Evolutionary conservation across 2,888 invertebrate genomes (phyloP).

Genomic region (Mythimna ferrago): DNA sequence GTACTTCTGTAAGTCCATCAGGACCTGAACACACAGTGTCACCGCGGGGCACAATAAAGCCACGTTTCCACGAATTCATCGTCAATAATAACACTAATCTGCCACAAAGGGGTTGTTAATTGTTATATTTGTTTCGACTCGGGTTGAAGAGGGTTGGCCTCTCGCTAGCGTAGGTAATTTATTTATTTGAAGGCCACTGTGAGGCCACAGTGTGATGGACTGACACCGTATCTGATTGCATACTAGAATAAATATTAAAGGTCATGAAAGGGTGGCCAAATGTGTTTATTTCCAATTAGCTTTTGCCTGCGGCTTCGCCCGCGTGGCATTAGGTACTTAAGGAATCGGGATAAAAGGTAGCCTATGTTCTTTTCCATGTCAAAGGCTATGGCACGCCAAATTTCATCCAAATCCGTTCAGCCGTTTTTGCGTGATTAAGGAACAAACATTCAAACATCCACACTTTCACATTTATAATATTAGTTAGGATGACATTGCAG

Average conservation of each 20-base stretch:
- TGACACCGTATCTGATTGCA: constrained; percentile 55
- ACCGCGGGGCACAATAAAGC: constrained; percentile 43
- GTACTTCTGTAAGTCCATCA: constrained; percentile 20
- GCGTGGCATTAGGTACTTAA: too few relatives aligned
- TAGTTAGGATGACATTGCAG: background rate
- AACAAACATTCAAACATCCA: too few relatives aligned
- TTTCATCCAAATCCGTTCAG: too few relatives aligned
- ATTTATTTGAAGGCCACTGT: constrained; percentile 73
- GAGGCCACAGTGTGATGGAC: constrained; percentile 67
- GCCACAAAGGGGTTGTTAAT: constrained; percentile 83
- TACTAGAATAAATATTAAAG: constrained; percentile 35
- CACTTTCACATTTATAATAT: too few relatives aligned
- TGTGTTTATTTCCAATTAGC: background rate
- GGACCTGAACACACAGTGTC: constrained; percentile 21
- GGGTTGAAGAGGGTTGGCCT: constrained; percentile 80
- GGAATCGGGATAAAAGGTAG: too few relatives aligned
- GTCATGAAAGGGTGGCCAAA: constrained; percentile 17
- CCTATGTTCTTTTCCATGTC: too few relatives aligned
- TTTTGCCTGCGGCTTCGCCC: too few relatives aligned
- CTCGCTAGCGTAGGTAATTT: constrained; percentile 74
- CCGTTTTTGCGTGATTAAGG: too few relatives aligned
- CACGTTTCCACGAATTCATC: constrained; percentile 71
- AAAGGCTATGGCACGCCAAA: too few relatives aligned
- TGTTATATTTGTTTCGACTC: constrained; percentile 83
- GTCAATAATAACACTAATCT: constrained; percentile 83